Base-by-base conservation (phyloP, 2,113 vertebrate genomes). In the Chauna torquata region DNA sequence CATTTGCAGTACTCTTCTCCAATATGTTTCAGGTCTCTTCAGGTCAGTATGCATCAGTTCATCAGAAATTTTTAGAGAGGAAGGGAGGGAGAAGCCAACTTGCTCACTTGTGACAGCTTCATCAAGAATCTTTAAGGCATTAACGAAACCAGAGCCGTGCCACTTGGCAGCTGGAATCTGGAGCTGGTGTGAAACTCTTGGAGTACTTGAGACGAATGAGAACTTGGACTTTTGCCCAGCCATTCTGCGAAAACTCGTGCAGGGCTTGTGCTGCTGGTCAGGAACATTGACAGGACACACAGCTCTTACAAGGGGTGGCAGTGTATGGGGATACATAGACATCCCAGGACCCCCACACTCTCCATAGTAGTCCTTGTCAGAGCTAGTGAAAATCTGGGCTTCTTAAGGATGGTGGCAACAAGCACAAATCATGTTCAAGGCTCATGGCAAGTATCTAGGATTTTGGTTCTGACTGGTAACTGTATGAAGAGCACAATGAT, bases 251-350 rank as follows among this genome's bases (percentile, higher is more conserved):
- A 55, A 65, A 40, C 12, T 28, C 16, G 27, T 23, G 27, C 24
- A 49, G 40, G 2, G 2, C 28, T 62, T 45, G 17, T 62, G 64
- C n/a, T n/a, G 22, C 58, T n/a, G 34, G 5, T 19, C 0, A 3
- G 49, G 28, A 72, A n/a, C 13, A 5, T 0, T 8, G 16, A 30
- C 14, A 24, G 5, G 20, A 20, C 36, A 36, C 68, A 52, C 9
- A 58, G n/a, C 9, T 69, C 47, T 42, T 58, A 8, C 14, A 36
- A 32, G 8, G 11, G 7, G 17, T 1, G 32, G 58, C 62, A 75
- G 47, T 8, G 5, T 1, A 10, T 1, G 3, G 3, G 32, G 32
- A 42, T 22, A 22, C 1, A 10, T 8, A 77, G 44, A 24, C 5
- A 12, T 2, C 10, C 20, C 49, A 25, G 64, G 30, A 66, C 6